Conservation (phyloP, 1,140 invertebrate genomes). For the Callitettix versicolor region DNA sequence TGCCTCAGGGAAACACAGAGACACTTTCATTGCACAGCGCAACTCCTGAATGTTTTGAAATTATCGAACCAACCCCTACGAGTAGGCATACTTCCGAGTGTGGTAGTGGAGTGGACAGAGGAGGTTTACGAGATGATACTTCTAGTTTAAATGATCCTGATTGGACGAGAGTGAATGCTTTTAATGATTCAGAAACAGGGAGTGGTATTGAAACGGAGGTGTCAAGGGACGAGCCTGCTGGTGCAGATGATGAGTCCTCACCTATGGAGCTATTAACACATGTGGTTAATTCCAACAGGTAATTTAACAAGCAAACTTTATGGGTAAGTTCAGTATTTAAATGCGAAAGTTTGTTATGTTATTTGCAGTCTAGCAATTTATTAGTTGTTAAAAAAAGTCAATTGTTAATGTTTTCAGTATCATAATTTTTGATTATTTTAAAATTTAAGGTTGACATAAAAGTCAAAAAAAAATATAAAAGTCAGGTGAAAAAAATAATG, state of each 20-base stretch:
- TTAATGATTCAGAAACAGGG: constrained; percentile 12
- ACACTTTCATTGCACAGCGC: constrained; percentile 21
- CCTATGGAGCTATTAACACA: background rate
- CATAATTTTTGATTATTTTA: background rate
- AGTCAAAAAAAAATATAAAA: background rate
- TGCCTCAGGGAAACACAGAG: background rate
- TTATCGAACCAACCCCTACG: constrained; percentile 28
- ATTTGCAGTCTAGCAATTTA: too few species aligned
- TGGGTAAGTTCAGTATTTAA: too few species aligned
- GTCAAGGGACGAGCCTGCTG: background rate
- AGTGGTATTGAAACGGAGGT: background rate
- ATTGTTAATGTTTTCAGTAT: too few species aligned
- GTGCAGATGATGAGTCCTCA: background rate
- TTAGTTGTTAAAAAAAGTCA: too few species aligned
- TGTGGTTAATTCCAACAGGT: background rate
- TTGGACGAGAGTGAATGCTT: constrained; percentile 16
- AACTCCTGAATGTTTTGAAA: constrained; percentile 33
- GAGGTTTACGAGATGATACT: constrained; percentile 5
- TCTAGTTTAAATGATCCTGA: constrained; percentile 19
- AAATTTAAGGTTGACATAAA: background rate
- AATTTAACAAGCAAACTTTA: background rate
- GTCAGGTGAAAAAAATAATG: background rate
- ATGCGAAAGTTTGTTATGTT: too few species aligned
- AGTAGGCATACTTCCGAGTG: background rate
- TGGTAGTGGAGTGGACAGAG: constrained; percentile 5